These are phyloP conservation scores for Orchestia grillus DNA, from an alignment of 1,140 invertebrate genomes.

Conservation along the genomic window DNA sequence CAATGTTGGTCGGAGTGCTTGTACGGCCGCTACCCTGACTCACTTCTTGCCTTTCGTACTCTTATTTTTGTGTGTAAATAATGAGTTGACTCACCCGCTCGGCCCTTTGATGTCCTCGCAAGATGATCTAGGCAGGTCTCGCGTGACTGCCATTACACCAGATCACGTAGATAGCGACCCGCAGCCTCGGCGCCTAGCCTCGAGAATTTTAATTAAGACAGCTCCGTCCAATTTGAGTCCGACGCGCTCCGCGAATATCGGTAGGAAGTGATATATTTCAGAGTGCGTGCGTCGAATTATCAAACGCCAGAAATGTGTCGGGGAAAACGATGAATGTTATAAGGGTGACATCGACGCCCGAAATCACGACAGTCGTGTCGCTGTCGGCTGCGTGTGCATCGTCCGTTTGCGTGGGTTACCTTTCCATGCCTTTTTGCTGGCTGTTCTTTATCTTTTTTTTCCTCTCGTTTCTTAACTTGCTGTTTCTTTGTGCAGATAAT, in stretches of 20 bases:
- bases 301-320: not conserved
- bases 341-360: too few relatives aligned
- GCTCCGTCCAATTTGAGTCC: not conserved
- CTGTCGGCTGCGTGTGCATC: too few relatives aligned
- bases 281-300: not conserved
- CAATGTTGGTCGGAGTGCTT: not conserved
- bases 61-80: not conserved
- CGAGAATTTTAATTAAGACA: not conserved
- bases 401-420: too few relatives aligned
- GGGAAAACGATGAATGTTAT: not conserved
- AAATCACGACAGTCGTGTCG: too few relatives aligned
- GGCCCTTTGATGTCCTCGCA: not conserved
- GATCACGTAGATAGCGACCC: not conserved
- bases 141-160: conserved; percentile 5
- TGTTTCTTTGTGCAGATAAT: too few relatives aligned
- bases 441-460: too few relatives aligned
- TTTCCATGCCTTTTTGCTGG: too few relatives aligned
- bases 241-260: not conserved
- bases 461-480: too few relatives aligned
- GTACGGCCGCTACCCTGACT: not conserved
- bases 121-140: not conserved
- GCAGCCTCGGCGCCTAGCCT: not conserved
- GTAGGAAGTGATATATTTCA: not conserved
- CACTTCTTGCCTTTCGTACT: not conserved
- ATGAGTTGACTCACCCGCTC: not conserved